phyloP scores from a whole-genome alignment of 2,888 invertebrate genomes.

The Ethmia dodecea region DNA sequence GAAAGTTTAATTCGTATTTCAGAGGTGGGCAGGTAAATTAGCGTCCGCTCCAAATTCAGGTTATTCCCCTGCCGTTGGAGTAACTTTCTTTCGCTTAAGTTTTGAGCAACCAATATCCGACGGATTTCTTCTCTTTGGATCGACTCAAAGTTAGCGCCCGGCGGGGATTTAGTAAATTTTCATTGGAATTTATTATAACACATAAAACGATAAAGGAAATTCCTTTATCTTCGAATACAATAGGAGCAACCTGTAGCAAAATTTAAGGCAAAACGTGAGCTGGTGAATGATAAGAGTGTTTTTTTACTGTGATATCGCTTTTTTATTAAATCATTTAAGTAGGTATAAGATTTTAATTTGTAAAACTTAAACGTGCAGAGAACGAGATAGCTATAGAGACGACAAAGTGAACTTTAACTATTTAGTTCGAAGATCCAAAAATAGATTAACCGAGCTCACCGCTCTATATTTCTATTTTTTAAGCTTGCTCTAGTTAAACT shows the following conservation, averaged over 20 bases:
- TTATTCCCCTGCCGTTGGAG: conserved; percentile 21
- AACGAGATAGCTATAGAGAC: too few relatives aligned
- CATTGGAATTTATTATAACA: conserved; percentile 6
- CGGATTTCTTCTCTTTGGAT: conserved; percentile 26
- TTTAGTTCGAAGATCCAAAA: too few relatives aligned
- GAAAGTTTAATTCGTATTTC: conserved; percentile 19
- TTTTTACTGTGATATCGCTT: too few relatives aligned
- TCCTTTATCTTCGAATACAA: neutral
- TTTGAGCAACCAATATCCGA: conserved; percentile 31
- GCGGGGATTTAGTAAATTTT: conserved; percentile 11
- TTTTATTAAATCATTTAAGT: too few relatives aligned
- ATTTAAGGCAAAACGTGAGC: conserved; percentile 1
- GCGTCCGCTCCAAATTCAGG: conserved; percentile 24
- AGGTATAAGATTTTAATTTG: too few relatives aligned
- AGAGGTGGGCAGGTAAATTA: conserved; percentile 29
- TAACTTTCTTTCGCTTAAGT: conserved; percentile 37
- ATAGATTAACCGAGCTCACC: too few relatives aligned
- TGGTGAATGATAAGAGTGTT: too few relatives aligned
- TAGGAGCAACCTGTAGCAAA: neutral
- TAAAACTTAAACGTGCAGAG: too few relatives aligned
- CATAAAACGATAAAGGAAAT: conserved; percentile 7
- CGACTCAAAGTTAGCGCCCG: conserved; percentile 20
- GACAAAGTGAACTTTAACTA: too few relatives aligned
- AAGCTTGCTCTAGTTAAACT: too few relatives aligned
- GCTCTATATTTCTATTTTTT: too few relatives aligned